Percentiles rank a stretch among this genome's conserved stretches.
phyloP scores from a whole-genome alignment of 2,888 invertebrate genomes.

The Hypomecis punctinalis region DNA sequence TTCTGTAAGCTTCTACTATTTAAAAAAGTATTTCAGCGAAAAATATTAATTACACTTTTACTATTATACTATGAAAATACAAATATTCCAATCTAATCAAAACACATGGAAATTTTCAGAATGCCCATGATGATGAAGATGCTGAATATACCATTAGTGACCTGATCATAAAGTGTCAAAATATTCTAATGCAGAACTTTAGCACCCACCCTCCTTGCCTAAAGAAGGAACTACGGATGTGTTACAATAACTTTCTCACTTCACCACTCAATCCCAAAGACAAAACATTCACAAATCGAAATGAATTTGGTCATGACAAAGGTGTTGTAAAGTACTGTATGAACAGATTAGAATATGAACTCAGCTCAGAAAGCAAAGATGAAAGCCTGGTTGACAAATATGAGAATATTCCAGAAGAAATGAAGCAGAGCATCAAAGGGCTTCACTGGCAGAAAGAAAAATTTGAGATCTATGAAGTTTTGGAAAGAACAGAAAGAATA shows the following conservation, averaged over 20 bases:
- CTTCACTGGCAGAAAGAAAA: slow-evolving; percentile 75
- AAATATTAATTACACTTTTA: too few species aligned
- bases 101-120: slow-evolving; percentile 60
- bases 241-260: slow-evolving; percentile 69
- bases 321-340: slow-evolving; percentile 75
- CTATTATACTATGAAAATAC: too few species aligned
- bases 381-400: slow-evolving; percentile 64
- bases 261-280: slow-evolving; percentile 65
- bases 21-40: too few species aligned
- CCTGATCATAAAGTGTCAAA: slow-evolving; percentile 70
- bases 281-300: slow-evolving; percentile 69
- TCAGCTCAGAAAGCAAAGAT: slow-evolving; percentile 64
- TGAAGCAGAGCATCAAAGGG: slow-evolving; percentile 67
- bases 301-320: slow-evolving; percentile 59
- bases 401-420: slow-evolving; percentile 67
- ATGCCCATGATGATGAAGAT: slow-evolving; percentile 71
- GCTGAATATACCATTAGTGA: slow-evolving; percentile 56
- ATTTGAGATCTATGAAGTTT: slow-evolving; percentile 72
- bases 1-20: too few species aligned
- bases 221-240: slow-evolving; percentile 59
- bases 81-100: too few species aligned
- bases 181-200: slow-evolving; percentile 66
- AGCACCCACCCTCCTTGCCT: slow-evolving; percentile 73
- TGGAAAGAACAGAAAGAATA: slow-evolving; percentile 71
- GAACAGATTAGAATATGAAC: slow-evolving; percentile 71